Conservation (phyloP, 1,140 invertebrate genomes). For the Hycleus phaleratus region DNA sequence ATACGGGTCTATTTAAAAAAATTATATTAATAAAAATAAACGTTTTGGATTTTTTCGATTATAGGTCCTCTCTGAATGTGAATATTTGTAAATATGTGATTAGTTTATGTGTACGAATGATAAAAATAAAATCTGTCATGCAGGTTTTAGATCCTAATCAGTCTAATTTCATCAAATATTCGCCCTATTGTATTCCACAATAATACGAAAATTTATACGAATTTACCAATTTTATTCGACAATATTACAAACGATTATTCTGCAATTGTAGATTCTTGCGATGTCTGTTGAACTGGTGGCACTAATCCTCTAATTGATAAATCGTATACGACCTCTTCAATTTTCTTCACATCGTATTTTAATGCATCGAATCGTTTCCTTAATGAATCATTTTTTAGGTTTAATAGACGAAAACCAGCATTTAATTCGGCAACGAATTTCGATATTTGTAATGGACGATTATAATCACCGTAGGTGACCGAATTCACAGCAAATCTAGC, state of each 20-base stretch:
- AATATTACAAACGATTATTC: neutral
- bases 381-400: slow-evolving; percentile 84
- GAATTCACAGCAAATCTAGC: slow-evolving; percentile 79
- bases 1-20: slow-evolving; percentile 32
- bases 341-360: slow-evolving; percentile 91
- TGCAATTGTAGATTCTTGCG: neutral
- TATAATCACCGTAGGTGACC: slow-evolving; percentile 78
- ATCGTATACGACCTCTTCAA: slow-evolving; percentile 92
- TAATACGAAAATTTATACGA: too few species aligned
- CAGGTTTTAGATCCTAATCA: slow-evolving; percentile 28
- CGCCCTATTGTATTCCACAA: too few species aligned
- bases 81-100: slow-evolving; percentile 41
- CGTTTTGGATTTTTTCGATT: slow-evolving; percentile 33
- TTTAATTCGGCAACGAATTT: slow-evolving; percentile 81
- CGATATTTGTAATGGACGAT: slow-evolving; percentile 71
- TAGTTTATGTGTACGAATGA: slow-evolving; percentile 41
- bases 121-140: slow-evolving; percentile 36
- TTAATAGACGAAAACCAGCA: slow-evolving; percentile 79
- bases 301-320: slow-evolving; percentile 76
- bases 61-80: slow-evolving; percentile 37
- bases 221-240: too few species aligned
- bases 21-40: slow-evolving; percentile 11
- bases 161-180: neutral
- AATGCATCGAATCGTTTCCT: slow-evolving; percentile 82
- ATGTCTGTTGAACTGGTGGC: slow-evolving; percentile 24